Percentiles rank a stretch among this genome's conserved stretches.
Conservation (phyloP, 1,140 invertebrate species). For the Drosophila pseudoananassae region DNA sequence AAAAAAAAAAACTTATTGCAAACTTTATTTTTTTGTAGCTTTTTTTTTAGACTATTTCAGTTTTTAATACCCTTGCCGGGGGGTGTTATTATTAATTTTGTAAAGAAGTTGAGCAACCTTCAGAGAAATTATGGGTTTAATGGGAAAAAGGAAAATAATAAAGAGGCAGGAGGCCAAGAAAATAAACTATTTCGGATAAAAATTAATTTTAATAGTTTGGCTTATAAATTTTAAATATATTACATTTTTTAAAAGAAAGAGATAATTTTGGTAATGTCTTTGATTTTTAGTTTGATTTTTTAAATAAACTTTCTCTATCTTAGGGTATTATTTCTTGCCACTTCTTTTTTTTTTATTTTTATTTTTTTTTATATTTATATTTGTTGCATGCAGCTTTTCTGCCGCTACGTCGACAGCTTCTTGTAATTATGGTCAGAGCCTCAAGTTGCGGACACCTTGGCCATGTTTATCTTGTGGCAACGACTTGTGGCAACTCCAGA, state of each 20-base stretch:
- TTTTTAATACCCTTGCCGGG: conserved; percentile 21
- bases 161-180: background rate
- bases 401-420: conserved; percentile 28
- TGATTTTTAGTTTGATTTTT: no score
- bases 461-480: conserved; percentile 38
- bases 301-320: background rate
- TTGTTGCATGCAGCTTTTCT: conserved; percentile 6
- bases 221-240: no score
- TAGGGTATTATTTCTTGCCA: background rate
- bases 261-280: no score
- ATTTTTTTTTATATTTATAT: background rate
- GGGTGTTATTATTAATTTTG: conserved; percentile 4
- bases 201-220: background rate
- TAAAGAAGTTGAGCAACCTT: background rate
- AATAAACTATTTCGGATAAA: background rate
- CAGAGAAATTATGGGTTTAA: background rate
- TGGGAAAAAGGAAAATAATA: background rate
- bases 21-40: conserved; percentile 35
- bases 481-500: conserved; percentile 5
- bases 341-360: background rate
- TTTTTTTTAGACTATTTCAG: conserved; percentile 11
- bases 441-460: conserved; percentile 37
- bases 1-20: conserved; percentile 57
- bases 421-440: conserved; percentile 40
- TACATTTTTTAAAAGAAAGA: no score